Conservation (phyloP, 2,113 vertebrate genomes). For the Coptodon bakossiorum region DNA sequence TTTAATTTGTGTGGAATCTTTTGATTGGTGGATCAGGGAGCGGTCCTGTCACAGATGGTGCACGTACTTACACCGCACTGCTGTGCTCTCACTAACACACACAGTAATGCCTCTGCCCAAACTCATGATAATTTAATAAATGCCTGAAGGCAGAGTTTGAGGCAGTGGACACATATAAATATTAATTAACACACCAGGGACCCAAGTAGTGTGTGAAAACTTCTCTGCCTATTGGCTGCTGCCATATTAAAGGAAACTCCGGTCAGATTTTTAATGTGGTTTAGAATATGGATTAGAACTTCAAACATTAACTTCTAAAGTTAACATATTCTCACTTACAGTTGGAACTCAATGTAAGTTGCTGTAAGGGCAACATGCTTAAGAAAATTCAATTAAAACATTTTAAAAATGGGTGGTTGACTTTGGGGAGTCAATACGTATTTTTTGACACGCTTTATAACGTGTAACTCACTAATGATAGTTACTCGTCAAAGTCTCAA, state of each 20-base stretch:
- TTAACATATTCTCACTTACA: slow-evolving; percentile 46
- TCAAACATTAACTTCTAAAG: slow-evolving; percentile 65
- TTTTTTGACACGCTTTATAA: neutral
- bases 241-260: slow-evolving; percentile 59
- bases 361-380: neutral
- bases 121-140: slow-evolving; percentile 76
- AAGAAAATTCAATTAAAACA: neutral
- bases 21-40: slow-evolving; percentile 21
- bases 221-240: slow-evolving; percentile 64
- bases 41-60: slow-evolving; percentile 18
- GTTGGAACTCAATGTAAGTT: slow-evolving; percentile 28
- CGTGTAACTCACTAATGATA: neutral
- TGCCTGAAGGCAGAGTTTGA: slow-evolving; percentile 76
- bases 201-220: slow-evolving; percentile 56
- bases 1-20: slow-evolving; percentile 15
- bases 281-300: slow-evolving; percentile 67
- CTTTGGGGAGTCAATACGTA: neutral
- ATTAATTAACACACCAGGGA: slow-evolving; percentile 78
- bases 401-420: neutral
- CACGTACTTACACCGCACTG: neutral
- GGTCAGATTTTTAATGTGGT: slow-evolving; percentile 64
- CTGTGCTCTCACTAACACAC: slow-evolving; percentile 40
- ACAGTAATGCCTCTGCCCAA: slow-evolving; percentile 53
- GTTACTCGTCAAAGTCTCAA: neutral
- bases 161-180: slow-evolving; percentile 78